Conservation (phyloP, 2,113 vertebrate genomes). For the Scomber japonicus region DNA sequence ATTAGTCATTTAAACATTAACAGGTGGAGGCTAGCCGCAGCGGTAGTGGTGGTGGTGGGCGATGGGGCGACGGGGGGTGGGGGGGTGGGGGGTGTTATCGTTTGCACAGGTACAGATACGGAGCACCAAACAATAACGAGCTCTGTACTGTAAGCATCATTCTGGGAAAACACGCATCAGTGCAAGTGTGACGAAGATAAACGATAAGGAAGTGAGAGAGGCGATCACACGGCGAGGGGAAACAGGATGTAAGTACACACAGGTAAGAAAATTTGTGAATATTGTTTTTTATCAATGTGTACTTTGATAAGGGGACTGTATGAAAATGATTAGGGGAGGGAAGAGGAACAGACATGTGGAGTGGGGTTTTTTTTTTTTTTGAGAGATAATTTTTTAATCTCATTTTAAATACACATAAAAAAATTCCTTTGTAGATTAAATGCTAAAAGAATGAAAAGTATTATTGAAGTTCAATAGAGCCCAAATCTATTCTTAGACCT, state of each 20-base stretch:
- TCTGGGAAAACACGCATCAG: conserved; percentile 9
- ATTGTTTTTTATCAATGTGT: too few species aligned
- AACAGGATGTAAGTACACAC: neutral
- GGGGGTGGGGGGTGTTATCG: neutral
- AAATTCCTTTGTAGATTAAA: too few species aligned
- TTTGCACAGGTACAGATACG: neutral
- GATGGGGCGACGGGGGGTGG: too few species aligned
- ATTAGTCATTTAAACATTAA: conserved; percentile 31
- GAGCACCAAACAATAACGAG: neutral
- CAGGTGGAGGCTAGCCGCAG: neutral
- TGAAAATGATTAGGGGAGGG: too few species aligned
- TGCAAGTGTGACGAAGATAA: neutral
- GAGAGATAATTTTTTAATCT: too few species aligned
- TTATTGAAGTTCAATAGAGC: too few species aligned
- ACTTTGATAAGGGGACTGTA: too few species aligned
- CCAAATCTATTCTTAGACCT: too few species aligned
- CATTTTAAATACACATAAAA: too few species aligned
- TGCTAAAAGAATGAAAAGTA: too few species aligned
- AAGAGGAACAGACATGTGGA: neutral
- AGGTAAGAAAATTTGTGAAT: neutral
- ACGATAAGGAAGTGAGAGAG: conserved; percentile 29
- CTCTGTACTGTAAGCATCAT: neutral
- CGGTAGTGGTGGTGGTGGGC: too few species aligned
- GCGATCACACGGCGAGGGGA: neutral
- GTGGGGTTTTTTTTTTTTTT: too few species aligned